Evolutionary conservation across 2,797 vertebrate genomes (phyloP), one percentile per base, ranked within the genome.

Genomic region (Falco berigora): DNA sequence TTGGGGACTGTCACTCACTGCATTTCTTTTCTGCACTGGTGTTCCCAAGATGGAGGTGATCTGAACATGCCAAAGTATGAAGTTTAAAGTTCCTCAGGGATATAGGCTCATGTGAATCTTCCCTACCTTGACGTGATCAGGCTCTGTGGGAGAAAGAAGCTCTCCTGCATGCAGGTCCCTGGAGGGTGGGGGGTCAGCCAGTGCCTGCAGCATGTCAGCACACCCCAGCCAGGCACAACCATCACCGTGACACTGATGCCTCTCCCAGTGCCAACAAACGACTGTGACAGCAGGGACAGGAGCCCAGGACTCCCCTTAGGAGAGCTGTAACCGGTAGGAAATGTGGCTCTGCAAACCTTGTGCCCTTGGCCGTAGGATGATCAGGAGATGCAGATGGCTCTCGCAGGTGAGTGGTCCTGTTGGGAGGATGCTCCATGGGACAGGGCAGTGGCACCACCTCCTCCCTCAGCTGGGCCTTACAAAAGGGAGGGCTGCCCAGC

Each of bases 301-400:
- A 82, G 53, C 21, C 32, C 44, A 19, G 69, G 53, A 49, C 1
- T 2, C 3, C 11, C 12, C 47, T 2, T 18, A 50, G 32, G 10
- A 44, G n/a, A 64, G 20, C 40, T 32, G 50, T 14, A 56, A 36
- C 19, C 49, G 23, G 53, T 1, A 15, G 62, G 24, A 79, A 28
- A 36, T 1, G 2, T 2, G 6, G 23, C 49, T 10, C 61, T 86
- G 47, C 18, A 67, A 42, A 32, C 59, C 32, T 66, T 7, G 32
- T 69, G 25, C 36, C n/a, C 25, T 42, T 0, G 2, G 19, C 62
- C 36, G n/a, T 0, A 13, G 24, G 24, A 59, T 10, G 78, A n/a
- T 7, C 19, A 23, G 74, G 67, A 94, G 63, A 36, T 7, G 34
- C 59, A 34, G 52, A 52, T 27, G 47, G 14, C 16, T 91, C 71